A percentile compares a stretch with the other conserved stretches of the same genome.
Evolutionary conservation across 2,113 vertebrate species (phyloP).

Genomic region (Mustela nigripes): DNA sequence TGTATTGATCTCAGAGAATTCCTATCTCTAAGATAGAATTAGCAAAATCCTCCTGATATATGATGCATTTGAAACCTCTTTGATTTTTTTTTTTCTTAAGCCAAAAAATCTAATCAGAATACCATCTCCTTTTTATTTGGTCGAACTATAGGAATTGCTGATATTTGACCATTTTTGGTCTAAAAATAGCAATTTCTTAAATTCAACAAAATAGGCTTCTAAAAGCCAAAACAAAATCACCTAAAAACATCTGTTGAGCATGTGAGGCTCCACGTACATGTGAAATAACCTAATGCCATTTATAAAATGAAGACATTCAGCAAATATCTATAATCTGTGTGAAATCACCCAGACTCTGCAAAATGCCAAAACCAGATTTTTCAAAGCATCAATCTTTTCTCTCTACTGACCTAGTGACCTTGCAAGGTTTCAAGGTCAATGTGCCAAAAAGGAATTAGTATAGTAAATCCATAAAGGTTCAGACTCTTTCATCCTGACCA

Average conservation of each 20-base stretch:
- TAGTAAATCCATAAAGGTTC: neutral
- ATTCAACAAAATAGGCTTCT: neutral
- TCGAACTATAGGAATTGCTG: neutral
- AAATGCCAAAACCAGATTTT: neutral
- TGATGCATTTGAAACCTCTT: neutral
- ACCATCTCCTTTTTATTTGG: neutral
- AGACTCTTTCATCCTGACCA: neutral
- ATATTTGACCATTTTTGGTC: neutral
- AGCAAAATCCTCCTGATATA: neutral
- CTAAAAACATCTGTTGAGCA: neutral
- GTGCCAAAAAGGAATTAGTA: neutral
- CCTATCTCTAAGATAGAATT: neutral
- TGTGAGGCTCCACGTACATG: neutral
- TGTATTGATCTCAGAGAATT: neutral
- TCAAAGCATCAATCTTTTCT: neutral
- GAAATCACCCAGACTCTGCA: neutral
- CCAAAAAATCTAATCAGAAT: neutral
- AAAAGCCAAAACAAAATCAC: neutral
- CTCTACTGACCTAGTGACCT: neutral
- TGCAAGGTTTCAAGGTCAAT: neutral
- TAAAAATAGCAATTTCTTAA: neutral
- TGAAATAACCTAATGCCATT: slow-evolving; percentile 27
- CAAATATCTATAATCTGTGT: neutral
- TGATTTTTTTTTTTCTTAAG: neutral
- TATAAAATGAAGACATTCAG: neutral